Evolutionary conservation across 2,797 vertebrate genomes (phyloP), one percentile per base, ranked within the genome.

Genomic region (Sebastes itinus): DNA sequence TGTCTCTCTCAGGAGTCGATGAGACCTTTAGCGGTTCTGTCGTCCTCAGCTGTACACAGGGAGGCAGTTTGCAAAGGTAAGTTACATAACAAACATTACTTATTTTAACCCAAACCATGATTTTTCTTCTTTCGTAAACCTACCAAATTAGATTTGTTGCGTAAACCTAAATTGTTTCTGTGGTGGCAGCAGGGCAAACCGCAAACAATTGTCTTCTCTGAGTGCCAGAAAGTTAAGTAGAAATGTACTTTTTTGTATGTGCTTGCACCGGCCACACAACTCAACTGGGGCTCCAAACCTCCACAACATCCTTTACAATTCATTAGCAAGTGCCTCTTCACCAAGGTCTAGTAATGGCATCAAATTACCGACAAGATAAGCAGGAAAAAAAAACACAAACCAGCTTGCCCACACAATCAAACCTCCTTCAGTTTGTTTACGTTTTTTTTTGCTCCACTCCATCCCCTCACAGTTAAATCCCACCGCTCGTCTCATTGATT

Each of bases 401-500:
- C 16, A 30, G 58, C 2, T 23, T 66, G 14, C 33, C 20, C 33
- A 68, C 67, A 56, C 52, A 83, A 61, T 82, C 64, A 55, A 68
- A 66, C 60, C 30, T 85, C 71, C 76, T 78, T 87, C 56, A 32
- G 20, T 87, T 65, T 89, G 77, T 88, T 84, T 80, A 75, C 20
- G 6, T 71, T 80, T 54, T 75, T 58, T 64, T 84, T 62, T 69
- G 13, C 52, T 33, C 58, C 60, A 38, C 80, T 90, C 74, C 59
- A 61, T 78, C 86, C 67, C 68, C 72, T 77, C 88, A 69, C 72
- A 66, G 88, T 89, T 80, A 91, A 93, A 88, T 93, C 91, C 91
- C 85, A 59, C 70, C 6, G 87, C 87, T 91, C 79, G 71, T 93
- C 90, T 90, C 84, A 72, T 86, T 94, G 94, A 95, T 96, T 96